phyloP scores from a whole-genome alignment of 2,113 vertebrate genomes.

The Nesogale talazaci region DNA sequence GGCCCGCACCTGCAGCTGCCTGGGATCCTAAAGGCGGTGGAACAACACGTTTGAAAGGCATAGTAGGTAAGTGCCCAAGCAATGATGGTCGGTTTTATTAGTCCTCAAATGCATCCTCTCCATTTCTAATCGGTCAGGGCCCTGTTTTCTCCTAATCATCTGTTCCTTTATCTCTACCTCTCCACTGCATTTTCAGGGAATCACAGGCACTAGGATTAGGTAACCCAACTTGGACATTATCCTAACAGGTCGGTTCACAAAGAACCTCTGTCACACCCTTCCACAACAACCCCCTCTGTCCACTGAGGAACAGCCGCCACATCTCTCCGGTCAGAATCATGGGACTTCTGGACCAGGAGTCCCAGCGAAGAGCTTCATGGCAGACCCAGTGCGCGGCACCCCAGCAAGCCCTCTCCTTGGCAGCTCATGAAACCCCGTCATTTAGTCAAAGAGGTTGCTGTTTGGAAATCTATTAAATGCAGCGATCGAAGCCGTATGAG shows the following conservation, averaged over 20 bases:
- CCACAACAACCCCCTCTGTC: conserved; percentile 52
- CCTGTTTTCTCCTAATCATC: not conserved
- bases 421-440: conserved; percentile 80
- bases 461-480: conserved; percentile 80
- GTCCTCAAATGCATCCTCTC: no score
- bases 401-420: conserved; percentile 75
- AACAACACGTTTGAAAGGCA: no score
- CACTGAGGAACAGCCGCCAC: conserved; percentile 73
- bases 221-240: conserved; percentile 39
- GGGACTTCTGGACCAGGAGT: conserved; percentile 58
- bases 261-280: conserved; percentile 70
- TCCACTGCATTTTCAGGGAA: not conserved
- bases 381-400: conserved; percentile 77
- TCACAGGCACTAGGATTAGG: not conserved
- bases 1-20: not conserved
- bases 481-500: conserved; percentile 73
- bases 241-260: conserved; percentile 80
- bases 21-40: not conserved
- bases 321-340: conserved; percentile 68
- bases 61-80: no score
- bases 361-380: conserved; percentile 73
- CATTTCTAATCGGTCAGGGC: not conserved
- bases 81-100: not conserved
- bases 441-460: conserved; percentile 71
- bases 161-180: conserved; percentile 32